These are phyloP conservation scores for Ctenoplectra terminalis DNA, from an alignment of 1,140 invertebrate genomes.

Conservation along the genomic window DNA sequence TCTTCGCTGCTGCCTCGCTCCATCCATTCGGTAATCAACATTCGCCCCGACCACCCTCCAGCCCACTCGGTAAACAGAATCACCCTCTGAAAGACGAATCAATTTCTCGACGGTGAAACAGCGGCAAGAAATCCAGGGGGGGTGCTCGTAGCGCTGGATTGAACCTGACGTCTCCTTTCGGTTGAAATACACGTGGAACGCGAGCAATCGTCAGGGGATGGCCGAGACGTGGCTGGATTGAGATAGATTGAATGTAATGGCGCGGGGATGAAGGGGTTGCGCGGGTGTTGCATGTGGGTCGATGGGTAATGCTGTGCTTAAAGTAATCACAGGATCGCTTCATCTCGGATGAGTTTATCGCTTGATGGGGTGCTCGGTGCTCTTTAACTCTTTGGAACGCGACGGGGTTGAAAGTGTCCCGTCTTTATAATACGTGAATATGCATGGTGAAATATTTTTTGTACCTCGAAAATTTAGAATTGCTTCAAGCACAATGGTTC, in stretches of 20 bases:
- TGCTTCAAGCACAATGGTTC: too few species aligned
- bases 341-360: neutral
- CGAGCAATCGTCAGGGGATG: neutral
- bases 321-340: neutral
- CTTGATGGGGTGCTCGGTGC: neutral
- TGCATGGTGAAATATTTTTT: too few species aligned
- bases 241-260: neutral
- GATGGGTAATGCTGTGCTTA: neutral
- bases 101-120: slow-evolving; percentile 64
- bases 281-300: neutral
- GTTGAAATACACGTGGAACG: slow-evolving; percentile 7
- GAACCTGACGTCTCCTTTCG: slow-evolving; percentile 40
- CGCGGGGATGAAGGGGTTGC: neutral
- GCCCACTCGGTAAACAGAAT: slow-evolving; percentile 62
- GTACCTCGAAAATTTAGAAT: too few species aligned
- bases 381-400: too few species aligned
- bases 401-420: too few species aligned
- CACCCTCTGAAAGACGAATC: slow-evolving; percentile 73
- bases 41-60: slow-evolving; percentile 37
- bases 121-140: slow-evolving; percentile 12
- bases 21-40: slow-evolving; percentile 69
- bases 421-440: too few species aligned
- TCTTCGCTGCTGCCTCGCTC: slow-evolving; percentile 33
- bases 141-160: slow-evolving; percentile 12
- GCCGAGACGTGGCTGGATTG: neutral